Evolutionary conservation across 2,888 invertebrate genomes (phyloP).

Genomic region (Sphaerophoria taeniata): DNA sequence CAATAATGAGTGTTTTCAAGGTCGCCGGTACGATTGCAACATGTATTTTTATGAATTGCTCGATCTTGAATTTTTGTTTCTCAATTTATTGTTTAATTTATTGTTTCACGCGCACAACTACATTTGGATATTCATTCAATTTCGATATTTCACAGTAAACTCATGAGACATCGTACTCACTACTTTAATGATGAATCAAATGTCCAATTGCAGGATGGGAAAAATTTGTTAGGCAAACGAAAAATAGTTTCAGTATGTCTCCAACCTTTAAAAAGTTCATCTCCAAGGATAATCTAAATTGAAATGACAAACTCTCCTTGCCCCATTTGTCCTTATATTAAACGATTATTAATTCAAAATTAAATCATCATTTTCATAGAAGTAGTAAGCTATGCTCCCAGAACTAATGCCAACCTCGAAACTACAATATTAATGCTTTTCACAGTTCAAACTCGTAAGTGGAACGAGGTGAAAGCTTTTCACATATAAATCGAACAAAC

Average conservation of each 20-base stretch:
- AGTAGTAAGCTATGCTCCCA: constrained; percentile 12
- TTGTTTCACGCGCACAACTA: constrained; percentile 36
- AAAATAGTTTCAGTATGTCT: neutral
- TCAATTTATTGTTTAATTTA: constrained; percentile 47
- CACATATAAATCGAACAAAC: constrained; percentile 32
- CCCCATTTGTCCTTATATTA: neutral
- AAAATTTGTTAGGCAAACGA: too few species aligned
- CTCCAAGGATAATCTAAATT: constrained; percentile 13
- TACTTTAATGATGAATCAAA: too few species aligned
- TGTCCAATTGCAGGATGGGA: too few species aligned
- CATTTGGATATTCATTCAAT: too few species aligned
- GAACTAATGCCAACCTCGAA: constrained; percentile 44
- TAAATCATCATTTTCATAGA: constrained; percentile 29
- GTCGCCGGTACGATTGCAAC: constrained; percentile 46
- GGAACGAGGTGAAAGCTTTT: constrained; percentile 62
- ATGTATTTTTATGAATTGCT: constrained; percentile 14
- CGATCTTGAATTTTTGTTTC: constrained; percentile 46
- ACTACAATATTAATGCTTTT: constrained; percentile 3
- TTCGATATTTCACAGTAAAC: too few species aligned
- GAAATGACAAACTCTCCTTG: neutral
- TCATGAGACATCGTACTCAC: too few species aligned
- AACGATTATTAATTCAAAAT: constrained; percentile 52
- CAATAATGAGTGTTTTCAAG: constrained; percentile 39
- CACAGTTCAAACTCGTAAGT: constrained; percentile 11
- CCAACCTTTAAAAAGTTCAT: neutral